Conservation (phyloP, 2,113 vertebrate species). For the Coturnix japonica region DNA sequence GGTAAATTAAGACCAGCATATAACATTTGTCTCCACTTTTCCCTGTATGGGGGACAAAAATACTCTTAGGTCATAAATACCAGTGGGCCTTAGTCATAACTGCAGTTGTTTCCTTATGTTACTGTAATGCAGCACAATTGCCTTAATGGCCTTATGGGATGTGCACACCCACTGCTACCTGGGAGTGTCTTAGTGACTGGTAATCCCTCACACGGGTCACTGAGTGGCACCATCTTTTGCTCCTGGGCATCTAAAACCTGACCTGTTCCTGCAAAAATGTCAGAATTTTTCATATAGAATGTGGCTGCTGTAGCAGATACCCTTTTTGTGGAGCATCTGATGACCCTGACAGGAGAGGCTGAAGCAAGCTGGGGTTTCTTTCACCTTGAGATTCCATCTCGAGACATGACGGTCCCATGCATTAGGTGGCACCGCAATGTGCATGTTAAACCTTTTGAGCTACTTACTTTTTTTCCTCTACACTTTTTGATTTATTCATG, state of each 20-base stretch:
- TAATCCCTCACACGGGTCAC: neutral
- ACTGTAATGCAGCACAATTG: neutral
- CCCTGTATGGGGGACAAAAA: neutral
- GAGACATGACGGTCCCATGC: rapidly evolving
- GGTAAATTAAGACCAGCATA: neutral
- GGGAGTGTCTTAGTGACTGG: neutral
- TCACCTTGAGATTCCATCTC: rapidly evolving
- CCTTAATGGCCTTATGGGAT: neutral
- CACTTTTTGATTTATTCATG: neutral
- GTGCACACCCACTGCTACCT: neutral
- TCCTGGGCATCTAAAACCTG: neutral
- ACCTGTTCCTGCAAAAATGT: neutral
- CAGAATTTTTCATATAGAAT: neutral
- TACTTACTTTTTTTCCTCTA: neutral
- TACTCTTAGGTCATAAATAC: conserved; percentile 20
- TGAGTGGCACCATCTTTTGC: rapidly evolving
- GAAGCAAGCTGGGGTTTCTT: neutral
- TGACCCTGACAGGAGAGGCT: neutral
- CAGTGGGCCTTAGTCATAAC: neutral
- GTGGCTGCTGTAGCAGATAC: neutral
- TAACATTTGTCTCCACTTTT: neutral
- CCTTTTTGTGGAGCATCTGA: neutral
- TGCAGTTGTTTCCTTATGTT: neutral
- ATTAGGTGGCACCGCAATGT: neutral
- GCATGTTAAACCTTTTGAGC: neutral